These are phyloP conservation scores for Chelon labrosus DNA, from an alignment of 2,797 vertebrate genomes.

Conservation along the genomic window DNA sequence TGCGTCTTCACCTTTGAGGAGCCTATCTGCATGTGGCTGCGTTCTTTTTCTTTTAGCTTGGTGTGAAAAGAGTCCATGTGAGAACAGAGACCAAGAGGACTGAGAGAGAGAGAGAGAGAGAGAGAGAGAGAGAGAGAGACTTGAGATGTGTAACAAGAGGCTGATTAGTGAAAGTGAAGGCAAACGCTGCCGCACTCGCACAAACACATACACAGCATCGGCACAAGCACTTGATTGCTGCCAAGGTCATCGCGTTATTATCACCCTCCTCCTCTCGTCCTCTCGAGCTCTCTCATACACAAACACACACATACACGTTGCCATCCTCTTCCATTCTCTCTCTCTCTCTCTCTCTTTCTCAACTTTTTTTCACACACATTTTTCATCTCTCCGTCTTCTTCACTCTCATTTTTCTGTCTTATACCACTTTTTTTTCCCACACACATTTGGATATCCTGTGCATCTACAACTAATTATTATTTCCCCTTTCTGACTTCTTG, in stretches of 20 bases:
- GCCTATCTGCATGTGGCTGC: not conserved
- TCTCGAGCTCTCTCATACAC: conserved; percentile 9
- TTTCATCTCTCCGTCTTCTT: not conserved
- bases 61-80: conserved; percentile 39
- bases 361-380: conserved; percentile 8
- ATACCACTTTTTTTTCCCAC: not conserved
- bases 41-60: conserved; percentile 16
- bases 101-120: conserved; percentile 5
- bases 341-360: not conserved
- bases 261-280: conserved; percentile 53
- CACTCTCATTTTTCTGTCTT: conserved; percentile 14
- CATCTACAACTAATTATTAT: not conserved
- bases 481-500: not conserved
- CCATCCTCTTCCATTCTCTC: not conserved
- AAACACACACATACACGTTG: conserved; percentile 2
- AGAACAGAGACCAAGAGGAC: conserved; percentile 24
- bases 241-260: conserved; percentile 71
- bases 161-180: conserved; percentile 62
- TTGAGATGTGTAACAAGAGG: conserved; percentile 49
- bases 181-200: conserved; percentile 40
- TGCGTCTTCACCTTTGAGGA: conserved; percentile 2
- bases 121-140: conserved; percentile 7
- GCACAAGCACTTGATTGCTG: conserved; percentile 62
- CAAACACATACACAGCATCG: conserved; percentile 26
- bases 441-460: not conserved